Conservation (phyloP, 2,113 vertebrate genomes). For the Corapipo altera region DNA sequence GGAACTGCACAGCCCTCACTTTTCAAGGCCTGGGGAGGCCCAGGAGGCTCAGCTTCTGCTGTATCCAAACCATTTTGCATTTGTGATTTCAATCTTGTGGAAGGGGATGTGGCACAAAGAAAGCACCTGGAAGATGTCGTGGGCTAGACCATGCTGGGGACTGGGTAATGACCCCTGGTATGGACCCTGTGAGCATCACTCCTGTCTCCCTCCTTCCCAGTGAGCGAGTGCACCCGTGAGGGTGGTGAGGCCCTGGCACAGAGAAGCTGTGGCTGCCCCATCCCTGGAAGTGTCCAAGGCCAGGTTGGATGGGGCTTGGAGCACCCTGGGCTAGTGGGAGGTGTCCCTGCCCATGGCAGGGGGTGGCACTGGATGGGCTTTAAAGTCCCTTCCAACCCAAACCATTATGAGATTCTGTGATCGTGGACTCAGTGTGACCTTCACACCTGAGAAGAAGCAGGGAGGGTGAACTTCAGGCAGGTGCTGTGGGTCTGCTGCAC, state of each 20-base stretch:
- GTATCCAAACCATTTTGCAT: not conserved
- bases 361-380: not conserved
- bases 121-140: not conserved
- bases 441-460: not conserved
- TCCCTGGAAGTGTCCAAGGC: not conserved
- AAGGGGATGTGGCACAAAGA: not conserved
- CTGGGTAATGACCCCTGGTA: not conserved
- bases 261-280: not conserved
- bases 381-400: not conserved
- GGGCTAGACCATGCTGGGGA: not conserved
- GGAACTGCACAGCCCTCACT: not conserved
- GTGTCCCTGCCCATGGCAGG: not conserved
- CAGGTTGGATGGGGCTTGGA: not conserved
- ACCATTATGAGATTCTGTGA: no score
- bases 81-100: not conserved
- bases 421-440: not conserved
- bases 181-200: not conserved
- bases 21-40: not conserved
- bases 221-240: accelerated
- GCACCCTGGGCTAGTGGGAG: not conserved
- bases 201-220: not conserved
- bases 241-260: not conserved
- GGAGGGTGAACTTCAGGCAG: not conserved
- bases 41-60: not conserved
- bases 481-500: not conserved